Conservation (phyloP, 2,113 vertebrate genomes). For the Ameiurus melas region DNA sequence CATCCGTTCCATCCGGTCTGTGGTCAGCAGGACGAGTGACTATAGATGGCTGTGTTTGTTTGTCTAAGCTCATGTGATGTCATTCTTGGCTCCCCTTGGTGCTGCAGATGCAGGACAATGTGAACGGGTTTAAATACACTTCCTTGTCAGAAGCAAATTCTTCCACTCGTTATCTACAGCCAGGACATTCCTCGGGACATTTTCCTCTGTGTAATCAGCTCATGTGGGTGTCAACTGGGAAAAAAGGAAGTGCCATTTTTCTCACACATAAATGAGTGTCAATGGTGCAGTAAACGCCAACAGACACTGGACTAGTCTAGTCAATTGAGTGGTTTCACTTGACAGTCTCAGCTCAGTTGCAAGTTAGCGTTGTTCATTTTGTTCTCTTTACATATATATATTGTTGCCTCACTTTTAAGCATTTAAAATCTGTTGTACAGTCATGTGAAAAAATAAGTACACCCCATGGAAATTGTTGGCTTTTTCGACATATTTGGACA, state of each 20-base stretch:
- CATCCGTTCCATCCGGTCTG: conserved; percentile 1
- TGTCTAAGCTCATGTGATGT: conserved; percentile 42
- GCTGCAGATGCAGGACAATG: conserved; percentile 29
- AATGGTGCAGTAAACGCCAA: background rate
- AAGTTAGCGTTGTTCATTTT: background rate
- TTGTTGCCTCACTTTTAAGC: background rate
- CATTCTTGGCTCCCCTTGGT: conserved; percentile 37
- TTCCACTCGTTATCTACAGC: conserved; percentile 46
- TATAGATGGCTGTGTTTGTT: conserved; percentile 44
- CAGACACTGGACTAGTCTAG: background rate
- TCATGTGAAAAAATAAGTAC: no score
- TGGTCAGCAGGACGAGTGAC: conserved; percentile 9
- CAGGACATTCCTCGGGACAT: conserved; percentile 31
- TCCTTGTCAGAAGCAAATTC: conserved; percentile 34
- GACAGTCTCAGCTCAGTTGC: background rate
- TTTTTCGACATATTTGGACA: no score
- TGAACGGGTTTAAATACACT: background rate
- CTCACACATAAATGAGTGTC: conserved; percentile 22
- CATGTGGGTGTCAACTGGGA: background rate
- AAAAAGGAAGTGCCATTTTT: conserved; percentile 42
- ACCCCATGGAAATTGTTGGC: no score
- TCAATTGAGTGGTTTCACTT: background rate
- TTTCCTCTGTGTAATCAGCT: conserved; percentile 38
- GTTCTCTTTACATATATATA: background rate
- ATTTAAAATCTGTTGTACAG: background rate